Conservation (phyloP, 2,888 invertebrate genomes). For the Clepsis dumicolana region DNA sequence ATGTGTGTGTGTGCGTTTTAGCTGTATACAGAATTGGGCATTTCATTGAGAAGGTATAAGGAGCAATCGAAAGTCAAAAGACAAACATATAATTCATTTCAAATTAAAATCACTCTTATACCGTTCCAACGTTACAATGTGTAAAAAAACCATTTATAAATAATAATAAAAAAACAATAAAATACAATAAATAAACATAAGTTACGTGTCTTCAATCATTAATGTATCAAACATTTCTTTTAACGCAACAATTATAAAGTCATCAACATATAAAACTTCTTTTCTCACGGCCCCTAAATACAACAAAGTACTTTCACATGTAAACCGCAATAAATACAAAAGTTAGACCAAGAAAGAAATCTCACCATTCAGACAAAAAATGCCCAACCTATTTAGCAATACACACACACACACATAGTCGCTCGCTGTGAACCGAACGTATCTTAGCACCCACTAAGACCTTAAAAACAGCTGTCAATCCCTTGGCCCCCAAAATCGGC, state of each 20-base stretch:
- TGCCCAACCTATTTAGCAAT: too few relatives aligned
- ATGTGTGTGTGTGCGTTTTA: conserved; percentile 24
- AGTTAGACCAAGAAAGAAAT: not conserved
- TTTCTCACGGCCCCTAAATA: not conserved
- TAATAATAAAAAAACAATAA: conserved; percentile 22
- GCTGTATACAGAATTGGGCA: not conserved
- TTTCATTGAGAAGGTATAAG: not conserved
- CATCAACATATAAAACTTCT: conserved; percentile 4
- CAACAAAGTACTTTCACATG: too few relatives aligned
- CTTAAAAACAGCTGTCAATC: not conserved
- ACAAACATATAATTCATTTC: conserved; percentile 7
- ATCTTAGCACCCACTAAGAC: conserved; percentile 6
- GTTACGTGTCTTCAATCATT: not conserved
- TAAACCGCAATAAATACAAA: not conserved
- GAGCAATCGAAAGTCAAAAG: conserved; percentile 2
- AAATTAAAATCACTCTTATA: conserved; percentile 2
- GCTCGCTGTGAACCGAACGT: not conserved
- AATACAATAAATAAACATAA: conserved; percentile 31
- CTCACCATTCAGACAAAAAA: too few relatives aligned
- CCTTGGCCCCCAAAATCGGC: not conserved
- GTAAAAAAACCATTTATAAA: too few relatives aligned
- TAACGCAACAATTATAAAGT: not conserved
- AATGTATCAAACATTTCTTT: conserved; percentile 11
- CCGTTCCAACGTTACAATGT: not conserved
- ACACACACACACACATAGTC: conserved; percentile 1